Evolutionary conservation across 2,888 invertebrate species (phyloP).

Genomic region (Eupithecia pulchellata): DNA sequence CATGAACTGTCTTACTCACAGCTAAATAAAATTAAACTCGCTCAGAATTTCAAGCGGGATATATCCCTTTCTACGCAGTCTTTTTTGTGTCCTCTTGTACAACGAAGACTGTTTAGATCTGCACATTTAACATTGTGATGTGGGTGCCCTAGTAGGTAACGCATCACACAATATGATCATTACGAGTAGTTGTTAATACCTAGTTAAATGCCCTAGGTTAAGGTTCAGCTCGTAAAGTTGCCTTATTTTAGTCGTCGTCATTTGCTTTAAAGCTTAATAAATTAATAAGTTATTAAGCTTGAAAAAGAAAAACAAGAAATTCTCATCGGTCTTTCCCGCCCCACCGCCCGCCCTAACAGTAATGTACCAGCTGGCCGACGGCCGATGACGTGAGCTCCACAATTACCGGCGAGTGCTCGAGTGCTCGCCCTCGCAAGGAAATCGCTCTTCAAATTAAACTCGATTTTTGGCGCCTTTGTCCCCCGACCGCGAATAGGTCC

Average conservation of each 20-base stretch:
- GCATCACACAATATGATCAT: no score
- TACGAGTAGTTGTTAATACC: background rate
- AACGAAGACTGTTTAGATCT: background rate
- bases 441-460: conserved; percentile 72
- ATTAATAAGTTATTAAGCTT: no score
- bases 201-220: background rate
- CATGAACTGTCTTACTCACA: background rate
- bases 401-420: conserved; percentile 73
- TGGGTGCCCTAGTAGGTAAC: no score
- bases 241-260: background rate
- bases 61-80: background rate
- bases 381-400: conserved; percentile 60
- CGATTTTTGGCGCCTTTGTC: conserved; percentile 63
- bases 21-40: background rate
- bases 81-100: background rate
- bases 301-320: no score
- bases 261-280: background rate
- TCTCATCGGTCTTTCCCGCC: background rate
- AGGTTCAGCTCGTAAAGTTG: background rate
- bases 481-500: conserved; percentile 48
- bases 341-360: conserved; percentile 25
- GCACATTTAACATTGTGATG: background rate
- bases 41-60: background rate
- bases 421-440: conserved; percentile 59
- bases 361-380: conserved; percentile 38